These are phyloP conservation scores for Mechanitis messenoides DNA, from an alignment of 2,888 invertebrate species.

Conservation along the genomic window DNA sequence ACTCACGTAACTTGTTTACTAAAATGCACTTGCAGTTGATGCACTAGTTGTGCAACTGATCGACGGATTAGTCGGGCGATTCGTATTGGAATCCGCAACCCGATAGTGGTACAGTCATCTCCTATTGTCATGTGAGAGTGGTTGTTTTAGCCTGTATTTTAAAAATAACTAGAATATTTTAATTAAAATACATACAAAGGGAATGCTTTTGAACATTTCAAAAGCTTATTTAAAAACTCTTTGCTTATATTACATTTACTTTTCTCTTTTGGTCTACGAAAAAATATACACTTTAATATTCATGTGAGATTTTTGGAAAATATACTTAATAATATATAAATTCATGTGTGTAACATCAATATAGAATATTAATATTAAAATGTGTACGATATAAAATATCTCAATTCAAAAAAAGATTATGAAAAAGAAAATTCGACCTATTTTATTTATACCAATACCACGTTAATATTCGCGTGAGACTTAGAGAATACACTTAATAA, in stretches of 20 bases:
- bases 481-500: too few relatives aligned
- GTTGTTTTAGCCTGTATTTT: slow-evolving; percentile 26
- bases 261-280: slow-evolving; percentile 6
- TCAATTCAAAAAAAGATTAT: too few relatives aligned
- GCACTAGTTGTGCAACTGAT: slow-evolving; percentile 15
- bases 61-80: slow-evolving; percentile 25
- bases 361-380: too few relatives aligned
- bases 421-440: too few relatives aligned
- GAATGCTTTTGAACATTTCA: slow-evolving; percentile 23
- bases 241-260: slow-evolving; percentile 13
- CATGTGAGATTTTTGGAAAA: too few relatives aligned
- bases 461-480: too few relatives aligned
- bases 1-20: slow-evolving; percentile 43
- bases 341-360: too few relatives aligned
- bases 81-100: slow-evolving; percentile 21
- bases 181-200: slow-evolving; percentile 28
- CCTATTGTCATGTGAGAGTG: slow-evolving; percentile 32
- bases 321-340: too few relatives aligned
- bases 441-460: too few relatives aligned
- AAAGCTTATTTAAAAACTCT: slow-evolving; percentile 17
- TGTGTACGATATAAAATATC: too few relatives aligned
- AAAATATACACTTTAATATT: neutral
- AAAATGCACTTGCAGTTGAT: slow-evolving; percentile 25
- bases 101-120: slow-evolving; percentile 30
- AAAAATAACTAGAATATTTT: slow-evolving; percentile 30